Evolutionary conservation across 2,888 invertebrate genomes (phyloP).

Genomic region (Ochropleura leucogaster): DNA sequence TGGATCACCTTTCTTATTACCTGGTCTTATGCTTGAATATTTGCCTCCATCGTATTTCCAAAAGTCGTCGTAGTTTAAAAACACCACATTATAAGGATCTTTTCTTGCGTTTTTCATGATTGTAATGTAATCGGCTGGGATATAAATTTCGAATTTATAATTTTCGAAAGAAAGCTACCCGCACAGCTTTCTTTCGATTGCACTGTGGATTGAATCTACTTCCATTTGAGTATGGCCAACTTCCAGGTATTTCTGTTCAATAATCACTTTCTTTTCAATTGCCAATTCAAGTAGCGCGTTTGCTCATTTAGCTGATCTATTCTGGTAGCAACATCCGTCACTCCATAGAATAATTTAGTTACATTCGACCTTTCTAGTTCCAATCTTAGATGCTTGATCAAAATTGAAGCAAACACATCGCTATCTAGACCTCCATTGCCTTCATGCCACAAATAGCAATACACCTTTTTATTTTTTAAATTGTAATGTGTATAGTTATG

Average conservation of each 20-base stretch:
- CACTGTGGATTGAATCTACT: not conserved
- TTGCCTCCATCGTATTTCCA: not conserved
- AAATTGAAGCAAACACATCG: no score
- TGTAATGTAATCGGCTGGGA: not conserved
- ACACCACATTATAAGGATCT: not conserved
- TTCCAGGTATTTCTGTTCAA: not conserved
- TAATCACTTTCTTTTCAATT: not conserved
- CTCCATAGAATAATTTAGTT: no score
- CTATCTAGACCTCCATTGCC: no score
- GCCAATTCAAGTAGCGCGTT: no score
- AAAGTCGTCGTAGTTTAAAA: not conserved
- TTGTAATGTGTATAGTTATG: no score
- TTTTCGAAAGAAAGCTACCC: no score
- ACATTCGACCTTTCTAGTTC: no score
- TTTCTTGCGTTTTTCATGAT: not conserved
- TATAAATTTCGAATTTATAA: not conserved
- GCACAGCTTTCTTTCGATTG: not conserved
- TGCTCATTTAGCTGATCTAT: no score
- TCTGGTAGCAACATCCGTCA: no score
- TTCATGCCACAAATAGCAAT: no score
- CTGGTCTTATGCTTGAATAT: not conserved
- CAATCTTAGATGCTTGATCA: no score
- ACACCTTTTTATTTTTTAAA: no score
- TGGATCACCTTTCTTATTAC: not conserved
- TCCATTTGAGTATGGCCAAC: not conserved